Conservation (phyloP, 2,113 vertebrate species). For the Antechinus stuartii region DNA sequence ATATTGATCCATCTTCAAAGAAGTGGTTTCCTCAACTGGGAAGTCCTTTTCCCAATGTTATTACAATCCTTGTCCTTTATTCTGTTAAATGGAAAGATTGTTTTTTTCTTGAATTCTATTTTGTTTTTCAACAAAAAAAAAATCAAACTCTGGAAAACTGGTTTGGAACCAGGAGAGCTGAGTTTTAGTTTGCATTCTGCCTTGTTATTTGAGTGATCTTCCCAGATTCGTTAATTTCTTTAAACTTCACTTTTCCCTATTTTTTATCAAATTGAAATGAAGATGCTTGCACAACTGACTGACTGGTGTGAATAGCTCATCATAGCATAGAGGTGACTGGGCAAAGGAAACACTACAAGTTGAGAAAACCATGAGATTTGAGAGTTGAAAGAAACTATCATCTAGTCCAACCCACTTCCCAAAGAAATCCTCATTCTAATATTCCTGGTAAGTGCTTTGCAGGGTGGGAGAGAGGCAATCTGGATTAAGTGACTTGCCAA, state of each 20-base stretch:
- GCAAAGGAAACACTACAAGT: neutral
- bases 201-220: neutral
- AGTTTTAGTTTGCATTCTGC: neutral
- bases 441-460: neutral
- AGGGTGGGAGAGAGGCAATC: no score
- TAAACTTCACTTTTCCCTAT: neutral
- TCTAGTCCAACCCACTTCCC: neutral
- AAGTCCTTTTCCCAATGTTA: neutral
- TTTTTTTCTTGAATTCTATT: neutral
- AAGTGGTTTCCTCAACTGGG: neutral
- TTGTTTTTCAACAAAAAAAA: neutral
- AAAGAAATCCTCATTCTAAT: neutral
- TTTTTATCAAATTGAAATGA: neutral
- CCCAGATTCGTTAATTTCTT: neutral
- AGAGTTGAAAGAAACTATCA: neutral
- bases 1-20: neutral
- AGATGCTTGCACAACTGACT: neutral
- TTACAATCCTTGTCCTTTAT: neutral
- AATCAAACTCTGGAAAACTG: neutral
- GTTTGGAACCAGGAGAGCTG: neutral
- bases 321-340: neutral
- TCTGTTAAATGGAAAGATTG: neutral
- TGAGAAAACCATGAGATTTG: neutral
- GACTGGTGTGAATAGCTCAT: neutral
- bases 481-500: no score